Percentiles rank a stretch among this genome's conserved stretches.
phyloP scores from a whole-genome alignment of 1,140 invertebrate species.

The Leptinotarsa texana region DNA sequence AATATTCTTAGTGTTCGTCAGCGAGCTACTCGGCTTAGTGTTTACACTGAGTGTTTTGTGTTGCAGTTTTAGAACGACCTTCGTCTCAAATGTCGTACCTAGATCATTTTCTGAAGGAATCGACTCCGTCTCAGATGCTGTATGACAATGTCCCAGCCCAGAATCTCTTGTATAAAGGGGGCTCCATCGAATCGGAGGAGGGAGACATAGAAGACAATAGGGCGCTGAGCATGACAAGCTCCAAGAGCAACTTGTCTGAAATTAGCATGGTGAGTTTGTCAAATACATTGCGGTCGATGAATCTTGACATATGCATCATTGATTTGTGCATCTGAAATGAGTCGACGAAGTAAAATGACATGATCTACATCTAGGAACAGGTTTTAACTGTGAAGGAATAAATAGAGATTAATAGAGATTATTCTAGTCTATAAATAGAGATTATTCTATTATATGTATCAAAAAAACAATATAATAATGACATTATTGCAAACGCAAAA shows the following conservation, averaged over 20 bases:
- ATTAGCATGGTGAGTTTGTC: conserved; percentile 70
- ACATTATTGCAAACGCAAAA: too few relatives aligned
- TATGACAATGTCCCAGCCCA: conserved; percentile 44
- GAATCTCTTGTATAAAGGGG: conserved; percentile 58
- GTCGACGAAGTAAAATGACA: too few relatives aligned
- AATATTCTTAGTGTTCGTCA: conserved; percentile 20
- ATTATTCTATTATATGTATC: too few relatives aligned
- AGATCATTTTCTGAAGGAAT: conserved; percentile 86
- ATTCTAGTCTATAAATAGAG: too few relatives aligned
- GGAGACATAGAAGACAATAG: conserved; percentile 77
- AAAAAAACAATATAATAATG: too few relatives aligned
- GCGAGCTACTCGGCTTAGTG: not conserved
- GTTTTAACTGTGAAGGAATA: too few relatives aligned
- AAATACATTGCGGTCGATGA: not conserved
- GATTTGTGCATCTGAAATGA: too few relatives aligned
- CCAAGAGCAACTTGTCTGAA: conserved; percentile 82
- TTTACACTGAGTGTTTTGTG: conserved; percentile 18
- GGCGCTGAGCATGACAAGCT: conserved; percentile 76
- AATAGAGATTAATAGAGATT: too few relatives aligned
- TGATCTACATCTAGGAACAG: too few relatives aligned
- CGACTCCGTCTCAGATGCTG: conserved; percentile 52
- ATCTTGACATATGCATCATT: too few relatives aligned
- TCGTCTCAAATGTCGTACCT: conserved; percentile 87
- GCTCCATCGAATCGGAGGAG: conserved; percentile 73
- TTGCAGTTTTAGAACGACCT: conserved; percentile 81